Base-by-base conservation (phyloP, 1,140 invertebrate genomes). In the Eueides isabella region DNA sequence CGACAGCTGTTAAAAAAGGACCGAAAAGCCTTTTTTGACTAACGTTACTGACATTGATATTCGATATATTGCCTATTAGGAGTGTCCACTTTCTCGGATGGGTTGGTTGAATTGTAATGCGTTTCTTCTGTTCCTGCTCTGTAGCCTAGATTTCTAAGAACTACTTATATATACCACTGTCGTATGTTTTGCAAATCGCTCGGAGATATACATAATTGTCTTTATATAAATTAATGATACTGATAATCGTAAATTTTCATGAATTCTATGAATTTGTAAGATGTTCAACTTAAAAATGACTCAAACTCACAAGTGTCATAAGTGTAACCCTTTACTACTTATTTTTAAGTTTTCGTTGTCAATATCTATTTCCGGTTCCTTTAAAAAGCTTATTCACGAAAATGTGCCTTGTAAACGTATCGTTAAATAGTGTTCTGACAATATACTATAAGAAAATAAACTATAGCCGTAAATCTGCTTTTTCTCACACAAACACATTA, bases 41-140 rank as follows among this genome's bases (percentile, higher is more conserved):
- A 29, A 72, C 63, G 12, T 41, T 66, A 72, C 63, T 16, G 23
- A 48, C 33, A 30, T 75, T 62, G 30, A 44, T 23, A 71, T 71
- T 66, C 44, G 19, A 14, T 26, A 63, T 48, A 9, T 66, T 16
- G 35, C 35, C 33, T 67, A 38, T 71, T 75, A 44, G 33, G 19
- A 61, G 67, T 61, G 67, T 28, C 71, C 74, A 75, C 74, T 75
- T 75, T 75, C 68, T 71, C 63, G 68, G 31, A 66, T 63, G 38
- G 44, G 9, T 16, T 19, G 38, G 23, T 66, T 72, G 63, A 72
- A 72, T 72, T 48, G 14, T 71, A 61, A 65, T 70, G 67, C 67
- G 31, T 61, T 68, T 38, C 55, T 61, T 61, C 68, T 62, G 33
- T 62, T 65, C 63, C 62, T 61, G 33, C 30, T 44, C 28, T 61